Percentiles rank a stretch among this genome's conserved stretches.
These are phyloP conservation scores for Margaritifera margaritifera DNA, from an alignment of 2,888 invertebrate genomes.

Conservation along the genomic window DNA sequence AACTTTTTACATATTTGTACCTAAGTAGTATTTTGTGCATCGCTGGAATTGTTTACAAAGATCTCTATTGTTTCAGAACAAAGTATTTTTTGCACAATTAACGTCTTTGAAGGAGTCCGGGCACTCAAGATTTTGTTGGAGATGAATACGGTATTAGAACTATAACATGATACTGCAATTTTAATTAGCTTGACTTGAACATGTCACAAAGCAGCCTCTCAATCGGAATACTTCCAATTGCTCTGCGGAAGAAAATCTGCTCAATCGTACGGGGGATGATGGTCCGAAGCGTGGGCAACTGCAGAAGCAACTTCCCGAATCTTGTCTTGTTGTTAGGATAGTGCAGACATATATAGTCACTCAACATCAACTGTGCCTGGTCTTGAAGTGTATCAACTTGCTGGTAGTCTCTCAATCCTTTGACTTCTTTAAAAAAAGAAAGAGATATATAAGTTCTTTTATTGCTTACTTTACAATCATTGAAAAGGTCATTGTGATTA, in stretches of 20 bases:
- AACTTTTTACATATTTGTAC: no score
- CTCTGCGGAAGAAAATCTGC: slow-evolving; percentile 84
- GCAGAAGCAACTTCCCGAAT: slow-evolving; percentile 83
- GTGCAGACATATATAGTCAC: slow-evolving; percentile 77
- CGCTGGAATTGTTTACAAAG: no score
- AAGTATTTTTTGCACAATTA: no score
- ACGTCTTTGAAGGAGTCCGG: no score
- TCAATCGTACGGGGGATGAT: slow-evolving; percentile 76
- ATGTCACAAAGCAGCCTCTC: slow-evolving; percentile 81
- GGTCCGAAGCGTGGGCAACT: slow-evolving; percentile 80
- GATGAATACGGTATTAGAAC: no score
- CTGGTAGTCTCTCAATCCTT: slow-evolving; percentile 78
- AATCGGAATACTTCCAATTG: slow-evolving; percentile 83
- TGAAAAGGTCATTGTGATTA: no score
- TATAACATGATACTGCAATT: no score
- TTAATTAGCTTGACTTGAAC: slow-evolving; percentile 73
- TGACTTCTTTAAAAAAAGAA: slow-evolving; percentile 75
- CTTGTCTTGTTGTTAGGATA: slow-evolving; percentile 73
- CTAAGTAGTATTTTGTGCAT: no score
- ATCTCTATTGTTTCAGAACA: no score
- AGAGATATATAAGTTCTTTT: not conserved
- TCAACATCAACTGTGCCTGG: slow-evolving; percentile 84
- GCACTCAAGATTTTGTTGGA: no score
- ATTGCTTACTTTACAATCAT: no score
- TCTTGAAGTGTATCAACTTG: slow-evolving; percentile 81